Base-by-base conservation (phyloP, 2,797 vertebrate genomes). In the Gallinago nigripennis region DNA sequence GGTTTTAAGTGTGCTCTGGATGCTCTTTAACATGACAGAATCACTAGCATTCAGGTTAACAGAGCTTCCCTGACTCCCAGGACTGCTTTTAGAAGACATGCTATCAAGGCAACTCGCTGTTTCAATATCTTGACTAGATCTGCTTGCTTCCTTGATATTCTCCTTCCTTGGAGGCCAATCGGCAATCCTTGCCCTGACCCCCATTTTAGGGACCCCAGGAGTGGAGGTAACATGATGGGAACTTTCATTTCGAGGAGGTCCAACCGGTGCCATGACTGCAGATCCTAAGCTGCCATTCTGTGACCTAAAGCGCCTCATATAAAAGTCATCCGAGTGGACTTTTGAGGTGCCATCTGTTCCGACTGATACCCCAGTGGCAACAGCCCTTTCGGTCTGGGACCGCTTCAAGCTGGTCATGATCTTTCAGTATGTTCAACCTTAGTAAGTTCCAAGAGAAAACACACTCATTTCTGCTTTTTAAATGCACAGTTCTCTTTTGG, bases 111-210 rank as follows among this genome's bases (percentile, higher is more conserved):
- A 98, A 96, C 97, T 98, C 56, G 98, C 96, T 68, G 98, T 97
- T 68, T 98, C 98, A 88, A 98, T 97, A 89, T 98, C 98, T 96
- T 98, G 98, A 97, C 98, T 98, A 82, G 98, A 97, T 86, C 98
- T 98, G 86, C 92, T 98, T 8, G 97, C 86, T 93, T 98, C 98
- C 83, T 98, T 98, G 33, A 98, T 94, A 13, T 98, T 98, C 82
- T 99, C 99, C 96, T 99, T 99, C 93, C 99, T 98, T 2, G 99
- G 99, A 39, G 99, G 99, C 99, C 99, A 99, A 53, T 99, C 99
- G 6, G 99, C 99, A 96, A 99, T 99, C 71, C 99, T 98, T 80
- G 99, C 99, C 94, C 99, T 98, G 56, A 99, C 99, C 43, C 99
- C 99, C 99, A 99, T 99, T 97, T 99, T 99, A 84, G 99, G 99